Base-by-base conservation (phyloP, 64 coral and sea anemone genomes). In the Anthopleura sola region DNA sequence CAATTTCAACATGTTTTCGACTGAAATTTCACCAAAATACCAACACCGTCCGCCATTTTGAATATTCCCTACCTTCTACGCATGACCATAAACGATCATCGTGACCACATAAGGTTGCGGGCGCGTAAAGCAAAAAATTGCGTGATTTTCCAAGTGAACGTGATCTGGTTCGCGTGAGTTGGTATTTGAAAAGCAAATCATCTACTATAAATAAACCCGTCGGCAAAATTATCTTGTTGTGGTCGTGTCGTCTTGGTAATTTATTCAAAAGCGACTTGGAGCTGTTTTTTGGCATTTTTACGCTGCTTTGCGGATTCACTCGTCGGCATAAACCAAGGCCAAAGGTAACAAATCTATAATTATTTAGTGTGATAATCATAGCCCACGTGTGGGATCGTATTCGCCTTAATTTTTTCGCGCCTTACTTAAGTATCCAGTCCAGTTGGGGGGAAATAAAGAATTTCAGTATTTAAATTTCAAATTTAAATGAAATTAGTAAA, bases 231-330 rank as follows among this genome's bases (percentile, higher is more conserved):
- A 71, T 71, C 66, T 71, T 7, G n/a, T 71, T 71, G 66, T 71
- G 66, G 66, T 71, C 34, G n/a, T 71, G 29, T 32, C 28, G n/a
- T 71, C 1, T 71, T 34, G 34, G n/a, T 71, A 71, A 71, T 71
- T 71, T 71, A 71, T 71, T 71, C 66, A 71, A 71, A 71, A 71
- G 66, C 66, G 15, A 71, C 12, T n/a, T 31, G 26, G 66, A 33
- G n/a, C 34, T n/a, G 23, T 12, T 66, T 34, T 71, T 10, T 34
- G 58, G 26, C 66, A 29, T 15, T 71, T 71, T 29, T 31, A 34
- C 15, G 13, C 66, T 11, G 11, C 11, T 1, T 12, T 34, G 14
- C 6, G 10, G 34, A 71, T 32, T 15, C 28, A 11, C 6, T 12
- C 13, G 13, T 71, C 28, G 13, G 11, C 66, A 29, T 17, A 62